Evolutionary conservation across 2,888 invertebrate genomes (phyloP).

Genomic region (Formica aserva): DNA sequence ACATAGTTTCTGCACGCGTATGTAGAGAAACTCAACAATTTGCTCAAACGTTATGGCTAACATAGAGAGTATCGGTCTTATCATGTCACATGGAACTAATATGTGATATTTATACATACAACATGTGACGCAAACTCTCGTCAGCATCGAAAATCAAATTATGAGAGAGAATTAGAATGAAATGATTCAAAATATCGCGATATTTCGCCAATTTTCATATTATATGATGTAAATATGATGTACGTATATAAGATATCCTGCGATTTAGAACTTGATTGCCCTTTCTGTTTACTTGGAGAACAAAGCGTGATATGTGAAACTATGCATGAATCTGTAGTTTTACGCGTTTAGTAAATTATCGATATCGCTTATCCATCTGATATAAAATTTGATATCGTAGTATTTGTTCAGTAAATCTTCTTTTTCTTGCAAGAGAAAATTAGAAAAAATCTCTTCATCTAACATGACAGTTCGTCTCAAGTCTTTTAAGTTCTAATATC

Average conservation of each 20-base stretch:
- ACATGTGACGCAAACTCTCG: neutral
- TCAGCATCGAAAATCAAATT: neutral
- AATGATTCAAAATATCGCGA: neutral
- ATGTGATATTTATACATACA: neutral
- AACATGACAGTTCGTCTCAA: neutral
- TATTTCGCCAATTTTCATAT: neutral
- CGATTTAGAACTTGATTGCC: constrained; percentile 2
- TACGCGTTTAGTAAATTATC: constrained; percentile 7
- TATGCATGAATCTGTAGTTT: neutral
- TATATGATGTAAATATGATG: neutral
- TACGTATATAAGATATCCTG: neutral
- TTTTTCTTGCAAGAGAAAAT: neutral
- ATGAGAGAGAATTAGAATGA: neutral
- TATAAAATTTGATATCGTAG: constrained; percentile 1
- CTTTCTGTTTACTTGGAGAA: constrained; percentile 15
- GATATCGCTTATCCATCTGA: neutral
- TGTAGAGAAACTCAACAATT: neutral
- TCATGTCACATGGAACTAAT: neutral
- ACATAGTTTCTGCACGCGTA: constrained; percentile 4
- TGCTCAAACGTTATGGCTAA: neutral
- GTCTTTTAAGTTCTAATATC: neutral
- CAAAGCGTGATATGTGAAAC: constrained; percentile 5
- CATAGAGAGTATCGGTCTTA: neutral
- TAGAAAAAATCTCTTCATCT: neutral
- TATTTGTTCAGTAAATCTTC: neutral